Percentiles rank a stretch among this genome's conserved stretches.
These are phyloP conservation scores for Mythimna vitellina DNA, from an alignment of 2,888 invertebrate species.

Conservation along the genomic window DNA sequence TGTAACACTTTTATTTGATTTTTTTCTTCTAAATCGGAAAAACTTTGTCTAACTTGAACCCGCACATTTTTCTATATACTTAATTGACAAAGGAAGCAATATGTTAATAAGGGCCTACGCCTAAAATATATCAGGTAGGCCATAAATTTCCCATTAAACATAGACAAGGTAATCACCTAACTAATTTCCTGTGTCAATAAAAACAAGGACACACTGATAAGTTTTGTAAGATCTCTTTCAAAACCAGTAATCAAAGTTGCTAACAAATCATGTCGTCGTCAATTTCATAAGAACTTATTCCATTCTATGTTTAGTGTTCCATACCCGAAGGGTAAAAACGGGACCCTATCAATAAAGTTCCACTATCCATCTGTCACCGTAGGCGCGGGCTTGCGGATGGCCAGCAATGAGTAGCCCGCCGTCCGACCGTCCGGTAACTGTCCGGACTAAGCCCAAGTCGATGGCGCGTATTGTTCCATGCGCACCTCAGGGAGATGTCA, in stretches of 20 bases:
- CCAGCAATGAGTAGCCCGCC: too few relatives aligned
- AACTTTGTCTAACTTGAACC: not conserved
- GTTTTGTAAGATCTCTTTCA: slow-evolving; percentile 11
- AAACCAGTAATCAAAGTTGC: slow-evolving; percentile 32
- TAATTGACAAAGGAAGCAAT: not conserved
- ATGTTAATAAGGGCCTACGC: not conserved
- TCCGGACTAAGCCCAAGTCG: too few relatives aligned
- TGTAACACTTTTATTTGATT: not conserved
- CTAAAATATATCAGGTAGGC: not conserved
- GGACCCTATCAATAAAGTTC: too few relatives aligned
- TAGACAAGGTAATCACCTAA: not conserved
- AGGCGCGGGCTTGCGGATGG: too few relatives aligned
- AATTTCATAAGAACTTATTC: slow-evolving; percentile 21
- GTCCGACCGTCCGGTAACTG: too few relatives aligned
- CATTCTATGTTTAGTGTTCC: slow-evolving; percentile 1
- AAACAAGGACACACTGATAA: slow-evolving; percentile 18
- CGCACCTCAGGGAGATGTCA: too few relatives aligned
- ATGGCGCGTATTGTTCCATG: too few relatives aligned
- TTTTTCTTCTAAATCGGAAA: not conserved
- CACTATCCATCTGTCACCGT: too few relatives aligned
- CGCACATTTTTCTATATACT: not conserved
- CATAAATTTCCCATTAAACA: not conserved
- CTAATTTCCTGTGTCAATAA: slow-evolving; percentile 8
- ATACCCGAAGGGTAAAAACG: too few relatives aligned
- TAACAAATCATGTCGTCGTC: not conserved